A percentile compares a stretch with the other conserved stretches of the same genome.
phyloP scores from a whole-genome alignment of 2,888 invertebrate genomes.

The Drosophila nr. medialis region DNA sequence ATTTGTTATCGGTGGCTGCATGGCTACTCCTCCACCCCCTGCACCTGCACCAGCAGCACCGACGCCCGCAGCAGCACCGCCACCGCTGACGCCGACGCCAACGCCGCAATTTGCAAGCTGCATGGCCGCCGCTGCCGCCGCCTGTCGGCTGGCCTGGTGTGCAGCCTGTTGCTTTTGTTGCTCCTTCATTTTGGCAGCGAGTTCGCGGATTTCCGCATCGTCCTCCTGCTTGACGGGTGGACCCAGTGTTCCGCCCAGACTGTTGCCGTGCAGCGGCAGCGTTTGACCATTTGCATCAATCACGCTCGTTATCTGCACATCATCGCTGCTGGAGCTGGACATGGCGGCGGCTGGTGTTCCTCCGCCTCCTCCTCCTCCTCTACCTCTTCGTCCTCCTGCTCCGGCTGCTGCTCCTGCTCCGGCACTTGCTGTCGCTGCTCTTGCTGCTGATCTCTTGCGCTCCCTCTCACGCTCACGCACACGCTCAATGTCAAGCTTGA shows the following conservation, averaged over 20 bases:
- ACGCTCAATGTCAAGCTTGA: constrained; percentile 18
- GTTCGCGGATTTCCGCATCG: constrained; percentile 94
- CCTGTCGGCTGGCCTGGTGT: constrained; percentile 78
- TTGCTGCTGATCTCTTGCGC: constrained; percentile 3
- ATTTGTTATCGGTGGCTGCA: constrained; percentile 71
- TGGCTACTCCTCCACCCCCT: constrained; percentile 27
- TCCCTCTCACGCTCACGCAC: constrained; percentile 17
- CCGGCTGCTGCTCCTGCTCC: constrained; percentile 11
- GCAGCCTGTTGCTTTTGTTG: constrained; percentile 87
- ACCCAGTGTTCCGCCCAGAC: constrained; percentile 76
- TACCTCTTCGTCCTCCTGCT: constrained; percentile 1
- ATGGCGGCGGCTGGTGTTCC: constrained; percentile 25
- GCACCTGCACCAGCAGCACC: constrained; percentile 33
- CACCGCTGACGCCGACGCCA: neutral
- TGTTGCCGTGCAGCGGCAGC: constrained; percentile 81
- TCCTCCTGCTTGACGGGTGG: constrained; percentile 86
- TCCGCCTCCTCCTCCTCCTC: constrained; percentile 7
- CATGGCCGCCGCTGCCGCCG: constrained; percentile 43
- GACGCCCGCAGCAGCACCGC: constrained; percentile 1
- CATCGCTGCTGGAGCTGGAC: constrained; percentile 67
- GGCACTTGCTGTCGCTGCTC: neutral
- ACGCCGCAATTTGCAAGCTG: constrained; percentile 67
- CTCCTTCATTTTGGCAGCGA: constrained; percentile 95
- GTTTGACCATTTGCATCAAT: constrained; percentile 82
- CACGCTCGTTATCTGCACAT: constrained; percentile 81